These are phyloP conservation scores for Amia ocellicauda DNA, from an alignment of 2,113 vertebrate genomes.

Conservation along the genomic window DNA sequence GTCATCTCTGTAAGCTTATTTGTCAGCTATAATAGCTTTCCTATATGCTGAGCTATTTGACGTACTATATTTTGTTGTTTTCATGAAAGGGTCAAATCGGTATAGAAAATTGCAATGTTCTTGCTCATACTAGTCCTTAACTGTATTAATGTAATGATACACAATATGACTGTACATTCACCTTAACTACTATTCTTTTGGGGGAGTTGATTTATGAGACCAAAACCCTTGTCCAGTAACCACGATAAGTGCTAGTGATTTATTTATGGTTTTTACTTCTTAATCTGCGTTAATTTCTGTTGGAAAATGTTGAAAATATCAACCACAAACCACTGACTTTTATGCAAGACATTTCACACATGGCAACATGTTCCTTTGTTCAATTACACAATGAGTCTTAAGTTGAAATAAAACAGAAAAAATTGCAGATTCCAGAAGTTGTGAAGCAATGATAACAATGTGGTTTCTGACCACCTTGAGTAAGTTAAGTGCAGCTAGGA, in stretches of 20 bases:
- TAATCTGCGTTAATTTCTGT: constrained; percentile 46
- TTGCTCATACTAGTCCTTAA: too few species aligned
- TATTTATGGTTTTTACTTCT: constrained; percentile 26
- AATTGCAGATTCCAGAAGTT: constrained; percentile 41
- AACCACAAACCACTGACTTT: constrained; percentile 41
- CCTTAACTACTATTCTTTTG: too few species aligned
- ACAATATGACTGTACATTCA: too few species aligned
- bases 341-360: constrained; percentile 12
- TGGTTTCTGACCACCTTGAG: constrained; percentile 56
- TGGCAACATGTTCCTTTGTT: constrained; percentile 38
- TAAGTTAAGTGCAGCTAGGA: constrained; percentile 60
- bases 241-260: neutral
- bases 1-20: too few species aligned
- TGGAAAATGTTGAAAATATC: constrained; percentile 45
- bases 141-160: neutral
- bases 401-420: constrained; percentile 44
- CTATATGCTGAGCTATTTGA: too few species aligned
- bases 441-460: constrained; percentile 59
- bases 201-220: constrained; percentile 15
- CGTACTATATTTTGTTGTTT: too few species aligned
- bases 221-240: constrained; percentile 14
- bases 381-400: constrained; percentile 40
- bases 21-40: too few species aligned
- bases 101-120: too few species aligned
- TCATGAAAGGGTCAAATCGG: too few species aligned